A percentile compares a stretch with the other conserved stretches of the same genome.
Conservation (phyloP, 2,797 vertebrate species). For the Selene dorsalis region DNA sequence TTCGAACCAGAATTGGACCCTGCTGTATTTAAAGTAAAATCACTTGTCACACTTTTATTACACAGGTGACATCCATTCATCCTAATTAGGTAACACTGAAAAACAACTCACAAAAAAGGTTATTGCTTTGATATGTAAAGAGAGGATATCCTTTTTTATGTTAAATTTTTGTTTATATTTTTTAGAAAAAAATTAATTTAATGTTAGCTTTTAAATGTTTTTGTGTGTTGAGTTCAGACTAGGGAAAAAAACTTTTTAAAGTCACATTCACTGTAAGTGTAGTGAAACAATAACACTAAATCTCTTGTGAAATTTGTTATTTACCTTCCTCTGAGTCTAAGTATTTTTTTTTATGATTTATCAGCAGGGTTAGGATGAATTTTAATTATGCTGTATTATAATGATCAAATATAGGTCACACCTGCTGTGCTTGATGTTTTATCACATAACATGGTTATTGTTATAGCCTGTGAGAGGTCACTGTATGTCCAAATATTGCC, state of each 20-base stretch:
- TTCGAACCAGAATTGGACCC: background rate
- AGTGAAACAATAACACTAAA: background rate
- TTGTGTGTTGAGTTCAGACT: background rate
- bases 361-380: background rate
- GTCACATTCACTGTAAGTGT: background rate
- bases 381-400: background rate
- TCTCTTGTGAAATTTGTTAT: background rate
- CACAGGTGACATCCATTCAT: constrained; percentile 7
- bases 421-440: background rate
- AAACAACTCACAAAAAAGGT: too few relatives aligned
- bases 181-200: background rate
- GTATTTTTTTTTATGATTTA: background rate
- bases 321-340: background rate
- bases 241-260: too few relatives aligned
- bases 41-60: background rate
- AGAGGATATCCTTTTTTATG: background rate
- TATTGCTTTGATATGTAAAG: background rate
- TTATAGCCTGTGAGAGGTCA: background rate
- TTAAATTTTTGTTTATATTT: background rate
- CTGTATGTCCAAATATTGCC: background rate
- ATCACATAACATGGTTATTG: background rate
- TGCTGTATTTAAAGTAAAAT: background rate
- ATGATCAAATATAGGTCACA: background rate
- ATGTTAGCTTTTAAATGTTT: background rate
- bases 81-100: too few relatives aligned